Conservation (phyloP, 2,888 invertebrate species). For the Cosmorhoe ocellata region DNA sequence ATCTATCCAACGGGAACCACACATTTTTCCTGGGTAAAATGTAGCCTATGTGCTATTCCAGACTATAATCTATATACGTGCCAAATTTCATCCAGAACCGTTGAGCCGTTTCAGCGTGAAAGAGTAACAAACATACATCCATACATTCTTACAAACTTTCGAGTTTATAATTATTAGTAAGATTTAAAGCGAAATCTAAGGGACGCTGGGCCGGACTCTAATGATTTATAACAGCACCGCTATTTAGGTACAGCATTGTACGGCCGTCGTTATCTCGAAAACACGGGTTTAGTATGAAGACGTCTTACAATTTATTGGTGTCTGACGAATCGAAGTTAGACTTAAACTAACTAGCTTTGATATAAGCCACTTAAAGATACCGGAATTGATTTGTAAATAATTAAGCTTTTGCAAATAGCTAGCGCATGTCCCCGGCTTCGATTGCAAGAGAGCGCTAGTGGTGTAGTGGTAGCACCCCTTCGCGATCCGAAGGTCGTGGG, state of each 20-base stretch:
- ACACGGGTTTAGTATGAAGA: constrained; percentile 2
- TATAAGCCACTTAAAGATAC: constrained; percentile 6
- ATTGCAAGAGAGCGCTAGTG: not conserved
- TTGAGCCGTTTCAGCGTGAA: too few relatives aligned
- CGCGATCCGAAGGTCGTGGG: too few relatives aligned
- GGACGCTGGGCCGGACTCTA: not conserved
- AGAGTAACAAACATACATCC: too few relatives aligned
- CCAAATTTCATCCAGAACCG: too few relatives aligned
- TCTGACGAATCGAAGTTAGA: constrained; percentile 4
- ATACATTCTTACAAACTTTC: too few relatives aligned
- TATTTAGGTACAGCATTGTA: not conserved
- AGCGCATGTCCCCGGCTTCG: not conserved
- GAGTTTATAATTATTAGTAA: too few relatives aligned
- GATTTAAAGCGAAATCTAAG: too few relatives aligned
- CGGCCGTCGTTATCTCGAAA: not conserved
- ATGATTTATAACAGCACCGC: not conserved
- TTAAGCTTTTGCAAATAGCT: not conserved
- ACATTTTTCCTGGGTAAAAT: too few relatives aligned
- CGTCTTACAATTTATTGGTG: constrained; percentile 10
- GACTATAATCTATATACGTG: too few relatives aligned
- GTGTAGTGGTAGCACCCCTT: too few relatives aligned
- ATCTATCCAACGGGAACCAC: too few relatives aligned
- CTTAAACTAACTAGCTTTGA: not conserved
- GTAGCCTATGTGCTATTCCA: too few relatives aligned
- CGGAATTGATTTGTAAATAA: not conserved